Percentiles rank a stretch among this genome's conserved stretches.
phyloP scores from a whole-genome alignment of 2,888 invertebrate genomes.

The Lathronympha strigana region DNA sequence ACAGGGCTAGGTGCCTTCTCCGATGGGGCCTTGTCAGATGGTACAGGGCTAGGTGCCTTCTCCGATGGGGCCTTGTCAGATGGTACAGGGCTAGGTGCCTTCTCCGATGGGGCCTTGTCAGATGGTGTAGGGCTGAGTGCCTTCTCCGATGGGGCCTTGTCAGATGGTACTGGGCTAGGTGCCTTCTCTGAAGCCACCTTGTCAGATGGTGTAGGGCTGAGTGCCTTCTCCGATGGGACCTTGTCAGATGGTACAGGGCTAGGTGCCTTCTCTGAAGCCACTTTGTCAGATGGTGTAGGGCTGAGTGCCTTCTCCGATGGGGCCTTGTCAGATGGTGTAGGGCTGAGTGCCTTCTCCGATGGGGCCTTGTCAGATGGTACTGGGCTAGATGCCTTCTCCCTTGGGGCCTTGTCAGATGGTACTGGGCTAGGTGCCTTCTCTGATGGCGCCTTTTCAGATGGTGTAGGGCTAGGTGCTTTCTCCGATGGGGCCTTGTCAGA shows the following conservation, averaged over 20 bases:
- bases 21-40: neutral
- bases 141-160: conserved; percentile 16
- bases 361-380: neutral
- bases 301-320: conserved; percentile 16
- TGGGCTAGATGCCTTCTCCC: neutral
- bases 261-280: neutral
- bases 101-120: conserved; percentile 9
- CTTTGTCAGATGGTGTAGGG: neutral
- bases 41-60: neutral
- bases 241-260: conserved; percentile 33
- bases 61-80: neutral
- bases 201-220: conserved; percentile 19
- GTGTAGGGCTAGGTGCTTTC: conserved; percentile 16
- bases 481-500: conserved; percentile 40
- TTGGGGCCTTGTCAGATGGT: neutral
- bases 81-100: conserved; percentile 7
- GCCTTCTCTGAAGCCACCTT: conserved; percentile 32
- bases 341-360: conserved; percentile 15
- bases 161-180: conserved; percentile 22
- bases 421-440: conserved; percentile 19
- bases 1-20: conserved; percentile 3
- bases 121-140: conserved; percentile 25
- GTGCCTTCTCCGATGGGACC: conserved; percentile 31
- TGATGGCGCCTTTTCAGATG: conserved; percentile 4
- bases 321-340: neutral